These are phyloP conservation scores for Apis dorsata DNA, from an alignment of 1,140 invertebrate genomes.

Conservation along the genomic window DNA sequence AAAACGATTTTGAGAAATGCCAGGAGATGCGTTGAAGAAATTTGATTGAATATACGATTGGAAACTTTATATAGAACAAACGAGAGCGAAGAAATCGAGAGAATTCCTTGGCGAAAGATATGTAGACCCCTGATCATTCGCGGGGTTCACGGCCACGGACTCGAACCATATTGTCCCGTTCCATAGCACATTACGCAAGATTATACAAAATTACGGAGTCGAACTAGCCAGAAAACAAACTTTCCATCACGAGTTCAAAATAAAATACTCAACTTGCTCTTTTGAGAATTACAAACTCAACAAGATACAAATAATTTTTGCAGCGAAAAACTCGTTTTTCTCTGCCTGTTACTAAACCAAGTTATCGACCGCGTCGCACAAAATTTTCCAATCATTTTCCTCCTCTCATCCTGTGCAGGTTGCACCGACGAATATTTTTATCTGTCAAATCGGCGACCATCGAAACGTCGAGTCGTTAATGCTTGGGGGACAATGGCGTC, in stretches of 20 bases:
- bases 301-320: background rate
- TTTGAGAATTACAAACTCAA: constrained; percentile 7
- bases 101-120: too few relatives aligned
- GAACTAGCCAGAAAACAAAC: background rate
- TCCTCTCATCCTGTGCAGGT: background rate
- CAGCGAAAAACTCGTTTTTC: background rate
- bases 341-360: background rate
- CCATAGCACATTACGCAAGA: background rate
- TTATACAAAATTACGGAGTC: too few relatives aligned
- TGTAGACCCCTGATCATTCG: too few relatives aligned
- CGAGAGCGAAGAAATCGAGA: too few relatives aligned
- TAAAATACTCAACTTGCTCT: background rate
- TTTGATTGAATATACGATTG: too few relatives aligned
- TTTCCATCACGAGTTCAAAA: background rate
- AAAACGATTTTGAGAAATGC: too few relatives aligned
- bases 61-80: too few relatives aligned
- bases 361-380: constrained; percentile 4
- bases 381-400: constrained; percentile 37
- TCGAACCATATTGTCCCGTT: too few relatives aligned
- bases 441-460: background rate
- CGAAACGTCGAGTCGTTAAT: constrained; percentile 7
- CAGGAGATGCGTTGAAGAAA: too few relatives aligned
- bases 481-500: constrained; percentile 17
- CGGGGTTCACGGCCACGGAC: too few relatives aligned
- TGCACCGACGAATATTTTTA: constrained; percentile 11